Evolutionary conservation across 2,888 invertebrate genomes (phyloP).

Genomic region (Eueremaeus valkanovi): DNA sequence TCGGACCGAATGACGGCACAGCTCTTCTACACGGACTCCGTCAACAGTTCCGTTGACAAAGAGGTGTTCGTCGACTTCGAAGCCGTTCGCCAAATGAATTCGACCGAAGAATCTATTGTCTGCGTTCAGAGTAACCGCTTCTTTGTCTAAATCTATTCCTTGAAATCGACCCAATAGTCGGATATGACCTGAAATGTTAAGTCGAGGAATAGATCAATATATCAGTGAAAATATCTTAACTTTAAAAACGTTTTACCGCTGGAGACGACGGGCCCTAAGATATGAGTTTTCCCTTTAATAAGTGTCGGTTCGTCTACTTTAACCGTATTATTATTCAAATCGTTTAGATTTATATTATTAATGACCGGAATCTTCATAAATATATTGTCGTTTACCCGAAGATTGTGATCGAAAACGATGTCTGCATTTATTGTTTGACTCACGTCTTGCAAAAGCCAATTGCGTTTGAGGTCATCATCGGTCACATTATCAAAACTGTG

Average conservation of each 20-base stretch:
- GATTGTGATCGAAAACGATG: conserved; percentile 37
- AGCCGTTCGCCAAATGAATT: conserved; percentile 39
- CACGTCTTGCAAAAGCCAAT: conserved; percentile 43
- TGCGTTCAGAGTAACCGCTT: conserved; percentile 40
- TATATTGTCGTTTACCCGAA: conserved; percentile 34
- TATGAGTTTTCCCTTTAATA: conserved; percentile 38
- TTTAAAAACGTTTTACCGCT: conserved; percentile 18
- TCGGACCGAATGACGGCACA: conserved; percentile 40
- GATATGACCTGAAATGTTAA: conserved; percentile 31
- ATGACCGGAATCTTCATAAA: conserved; percentile 35
- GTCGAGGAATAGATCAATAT: neutral
- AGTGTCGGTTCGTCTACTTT: conserved; percentile 39
- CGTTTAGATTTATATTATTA: conserved; percentile 39
- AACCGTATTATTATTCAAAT: conserved; percentile 39
- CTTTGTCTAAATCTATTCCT: conserved; percentile 43
- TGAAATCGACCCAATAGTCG: conserved; percentile 42
- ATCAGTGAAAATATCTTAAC: neutral
- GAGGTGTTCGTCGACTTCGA: conserved; percentile 30
- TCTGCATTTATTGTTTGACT: conserved; percentile 40
- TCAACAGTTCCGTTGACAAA: conserved; percentile 42
- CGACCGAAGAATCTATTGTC: conserved; percentile 39
- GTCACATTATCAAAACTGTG: conserved; percentile 43
- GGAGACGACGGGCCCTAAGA: conserved; percentile 35
- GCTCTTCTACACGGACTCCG: conserved; percentile 39
- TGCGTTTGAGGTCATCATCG: conserved; percentile 39